Percentiles rank a stretch among this genome's conserved stretches.
These are phyloP conservation scores for Odocoileus hemionus DNA, from an alignment of 2,113 vertebrate genomes.

Conservation along the genomic window DNA sequence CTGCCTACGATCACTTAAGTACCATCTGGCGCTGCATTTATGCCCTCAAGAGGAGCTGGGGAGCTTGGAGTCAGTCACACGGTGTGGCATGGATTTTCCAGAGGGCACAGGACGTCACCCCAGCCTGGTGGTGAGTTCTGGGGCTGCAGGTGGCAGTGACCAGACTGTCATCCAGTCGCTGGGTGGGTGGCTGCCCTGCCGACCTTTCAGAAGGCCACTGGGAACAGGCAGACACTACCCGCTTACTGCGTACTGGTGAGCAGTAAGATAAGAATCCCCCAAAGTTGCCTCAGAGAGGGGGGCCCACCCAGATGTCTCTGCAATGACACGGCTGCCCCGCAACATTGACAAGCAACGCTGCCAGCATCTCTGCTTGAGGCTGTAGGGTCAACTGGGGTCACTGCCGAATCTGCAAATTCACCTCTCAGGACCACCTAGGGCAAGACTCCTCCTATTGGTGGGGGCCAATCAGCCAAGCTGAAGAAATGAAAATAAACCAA, in stretches of 20 bases:
- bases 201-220: neutral
- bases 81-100: rapidly evolving
- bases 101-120: neutral
- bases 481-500: neutral
- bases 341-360: neutral
- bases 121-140: neutral
- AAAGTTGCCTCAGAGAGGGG: neutral
- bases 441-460: neutral
- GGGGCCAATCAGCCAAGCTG: neutral
- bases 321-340: rapidly evolving
- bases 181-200: neutral
- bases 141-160: neutral
- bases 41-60: rapidly evolving
- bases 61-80: rapidly evolving
- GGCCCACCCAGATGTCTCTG: rapidly evolving
- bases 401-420: neutral
- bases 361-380: rapidly evolving
- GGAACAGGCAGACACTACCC: neutral
- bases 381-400: rapidly evolving
- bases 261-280: rapidly evolving
- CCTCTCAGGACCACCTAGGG: neutral
- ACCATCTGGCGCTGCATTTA: rapidly evolving
- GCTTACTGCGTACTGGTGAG: rapidly evolving
- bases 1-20: rapidly evolving
- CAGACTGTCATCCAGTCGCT: rapidly evolving